A percentile compares a stretch with the other conserved stretches of the same genome.
Conservation (phyloP, 2,113 vertebrate species). For the Tupaia tana region DNA sequence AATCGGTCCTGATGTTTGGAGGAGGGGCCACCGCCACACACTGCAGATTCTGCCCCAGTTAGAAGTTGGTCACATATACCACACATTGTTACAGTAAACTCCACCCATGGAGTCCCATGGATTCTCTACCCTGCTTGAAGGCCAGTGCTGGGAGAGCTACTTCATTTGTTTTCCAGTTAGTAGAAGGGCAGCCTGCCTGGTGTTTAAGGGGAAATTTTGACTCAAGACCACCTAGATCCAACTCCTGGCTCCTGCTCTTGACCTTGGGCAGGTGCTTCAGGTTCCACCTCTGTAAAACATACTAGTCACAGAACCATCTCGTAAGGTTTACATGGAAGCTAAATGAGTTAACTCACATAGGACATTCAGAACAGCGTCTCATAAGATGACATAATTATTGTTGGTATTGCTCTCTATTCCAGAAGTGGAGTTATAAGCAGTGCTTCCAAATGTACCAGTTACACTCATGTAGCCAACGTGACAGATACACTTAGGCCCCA, state of each 20-base stretch:
- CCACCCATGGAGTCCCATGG: not conserved
- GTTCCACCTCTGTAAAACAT: constrained; percentile 4
- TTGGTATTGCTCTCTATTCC: not conserved
- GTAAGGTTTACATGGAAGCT: not conserved
- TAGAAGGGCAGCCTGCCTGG: not conserved
- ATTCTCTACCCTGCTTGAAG: not conserved
- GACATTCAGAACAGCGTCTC: not conserved
- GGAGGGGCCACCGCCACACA: not conserved
- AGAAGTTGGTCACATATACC: not conserved
- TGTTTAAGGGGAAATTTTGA: not conserved
- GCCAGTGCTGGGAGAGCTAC: not conserved
- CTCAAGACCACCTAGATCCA: not conserved
- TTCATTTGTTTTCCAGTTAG: constrained; percentile 2
- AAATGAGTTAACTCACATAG: not conserved
- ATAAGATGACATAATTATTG: not conserved
- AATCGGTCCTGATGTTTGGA: not conserved
- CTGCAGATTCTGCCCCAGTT: not conserved
- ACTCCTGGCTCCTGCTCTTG: not conserved
- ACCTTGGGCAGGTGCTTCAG: not conserved
- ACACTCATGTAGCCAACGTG: not conserved
- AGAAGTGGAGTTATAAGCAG: not conserved
- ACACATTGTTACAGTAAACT: not conserved
- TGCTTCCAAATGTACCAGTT: not conserved
- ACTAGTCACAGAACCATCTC: not conserved
- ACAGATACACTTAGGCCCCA: not conserved